phyloP scores from a whole-genome alignment of 2,113 vertebrate species.

The Aleadryas rufinucha region DNA sequence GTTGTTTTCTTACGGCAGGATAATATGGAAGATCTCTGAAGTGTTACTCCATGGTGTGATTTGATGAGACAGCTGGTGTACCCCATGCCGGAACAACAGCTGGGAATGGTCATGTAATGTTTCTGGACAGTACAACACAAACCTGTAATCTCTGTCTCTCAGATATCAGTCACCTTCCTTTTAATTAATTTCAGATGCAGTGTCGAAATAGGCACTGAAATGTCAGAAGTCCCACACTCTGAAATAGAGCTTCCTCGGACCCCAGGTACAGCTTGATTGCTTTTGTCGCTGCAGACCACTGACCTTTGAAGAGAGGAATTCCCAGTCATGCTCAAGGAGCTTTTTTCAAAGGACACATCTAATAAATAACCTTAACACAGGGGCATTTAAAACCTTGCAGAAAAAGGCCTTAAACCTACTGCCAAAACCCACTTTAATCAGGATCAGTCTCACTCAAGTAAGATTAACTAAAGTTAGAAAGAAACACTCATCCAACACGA shows the following conservation, averaged over 20 bases:
- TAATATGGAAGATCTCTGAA: background rate
- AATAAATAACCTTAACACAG: background rate
- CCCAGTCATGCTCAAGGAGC: background rate
- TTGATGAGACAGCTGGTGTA: constrained; percentile 29
- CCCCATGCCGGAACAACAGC: constrained; percentile 13
- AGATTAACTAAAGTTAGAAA: background rate
- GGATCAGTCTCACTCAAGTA: background rate
- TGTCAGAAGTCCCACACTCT: background rate
- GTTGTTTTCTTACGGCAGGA: background rate
- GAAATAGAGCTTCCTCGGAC: background rate
- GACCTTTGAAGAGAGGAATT: background rate
- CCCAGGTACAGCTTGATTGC: background rate
- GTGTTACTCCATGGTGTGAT: constrained; percentile 13
- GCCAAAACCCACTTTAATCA: background rate
- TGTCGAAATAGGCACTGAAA: background rate
- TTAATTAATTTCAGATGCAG: constrained; percentile 15
- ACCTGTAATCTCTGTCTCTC: constrained; percentile 11
- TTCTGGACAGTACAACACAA: constrained; percentile 25
- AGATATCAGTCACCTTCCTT: constrained; percentile 6
- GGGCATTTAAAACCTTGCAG: background rate
- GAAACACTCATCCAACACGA: background rate
- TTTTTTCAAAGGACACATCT: background rate
- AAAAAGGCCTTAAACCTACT: background rate
- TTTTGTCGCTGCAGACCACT: background rate
- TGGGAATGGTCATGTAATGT: constrained; percentile 34